These are phyloP conservation scores for Labia minor DNA, from an alignment of 2,888 invertebrate genomes.

Conservation along the genomic window DNA sequence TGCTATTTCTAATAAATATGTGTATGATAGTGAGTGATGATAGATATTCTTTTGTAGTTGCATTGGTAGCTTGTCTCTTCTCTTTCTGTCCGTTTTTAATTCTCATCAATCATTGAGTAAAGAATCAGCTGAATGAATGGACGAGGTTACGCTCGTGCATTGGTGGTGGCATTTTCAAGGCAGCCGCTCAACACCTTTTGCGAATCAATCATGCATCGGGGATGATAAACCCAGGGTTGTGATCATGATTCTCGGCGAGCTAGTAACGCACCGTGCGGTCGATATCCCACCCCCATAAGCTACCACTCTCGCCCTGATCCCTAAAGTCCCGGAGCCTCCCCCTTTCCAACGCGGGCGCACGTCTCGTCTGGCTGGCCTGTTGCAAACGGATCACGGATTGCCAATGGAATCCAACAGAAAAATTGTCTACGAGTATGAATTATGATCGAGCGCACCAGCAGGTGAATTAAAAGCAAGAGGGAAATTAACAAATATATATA, in stretches of 20 bases:
- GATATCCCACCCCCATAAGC: not conserved
- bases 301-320: not conserved
- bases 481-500: too few relatives aligned
- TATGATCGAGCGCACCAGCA: too few relatives aligned
- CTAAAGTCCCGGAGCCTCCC: too few relatives aligned
- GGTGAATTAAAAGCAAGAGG: too few relatives aligned
- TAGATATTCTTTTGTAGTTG: too few relatives aligned
- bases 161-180: not conserved
- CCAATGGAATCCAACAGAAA: not conserved
- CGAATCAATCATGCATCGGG: slow-evolving; percentile 8
- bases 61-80: too few relatives aligned
- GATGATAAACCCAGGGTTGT: not conserved
- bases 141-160: not conserved
- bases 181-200: slow-evolving; percentile 1
- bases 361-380: slow-evolving; percentile 4
- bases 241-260: not conserved
- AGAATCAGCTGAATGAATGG: too few relatives aligned
- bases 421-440: too few relatives aligned
- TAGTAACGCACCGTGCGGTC: not conserved
- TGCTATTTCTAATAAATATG: too few relatives aligned
- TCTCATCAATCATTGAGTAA: too few relatives aligned
- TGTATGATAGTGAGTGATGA: too few relatives aligned
- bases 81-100: too few relatives aligned
- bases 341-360: not conserved
- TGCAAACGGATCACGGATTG: not conserved